Evolutionary conservation across 2,888 invertebrate species (phyloP), one percentile per base, ranked within the genome.

Genomic region (Drosophila acutilabella): DNA sequence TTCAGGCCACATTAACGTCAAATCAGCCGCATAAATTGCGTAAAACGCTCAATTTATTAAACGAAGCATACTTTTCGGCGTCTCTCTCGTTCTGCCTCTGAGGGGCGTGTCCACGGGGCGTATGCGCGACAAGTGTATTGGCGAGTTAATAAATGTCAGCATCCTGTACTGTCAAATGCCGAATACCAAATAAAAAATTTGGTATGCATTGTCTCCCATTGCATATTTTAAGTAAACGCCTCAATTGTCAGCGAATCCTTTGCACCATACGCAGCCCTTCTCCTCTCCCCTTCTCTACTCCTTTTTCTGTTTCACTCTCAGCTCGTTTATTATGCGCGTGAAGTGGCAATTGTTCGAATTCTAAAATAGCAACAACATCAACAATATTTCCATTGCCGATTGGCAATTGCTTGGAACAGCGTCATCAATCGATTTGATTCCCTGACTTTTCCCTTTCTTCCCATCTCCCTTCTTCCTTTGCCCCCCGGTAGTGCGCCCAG

Each of bases 1-100:
- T 91, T 90, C 83, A 81, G 82, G 81, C 78, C 81, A 89, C 91
- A 91, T 91, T 91, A 91, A 90, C 86, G 90, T 91, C 89, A 91
- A 89, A 90, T 90, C 89, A 90, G 89, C 73, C 85, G 90, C 81
- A 90, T 90, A 85, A 89, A 90, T 88, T 82, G 84, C 89, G 79
- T 83, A 82, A 87, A 88, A 84, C 81, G 88, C 83, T 86, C 88
- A 88, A 89, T 90, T 90, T 90, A 90, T 88, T 90, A 71, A 89
- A 88, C 79, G 81, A 79, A 75, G 74, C 85, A 64, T 77, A 69
- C 74, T 69, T 62, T 54, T 42, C 52, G 42, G 5, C 23, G 20
- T 16, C n/a, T 2, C 33, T 44, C 14, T 33, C n/a, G n/a, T 6
- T 23, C 6, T 23, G 20, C 23, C n/a, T 23, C 20, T 38, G 26